These are phyloP conservation scores for Meloe dianella DNA, from an alignment of 2,888 invertebrate genomes.

Conservation along the genomic window DNA sequence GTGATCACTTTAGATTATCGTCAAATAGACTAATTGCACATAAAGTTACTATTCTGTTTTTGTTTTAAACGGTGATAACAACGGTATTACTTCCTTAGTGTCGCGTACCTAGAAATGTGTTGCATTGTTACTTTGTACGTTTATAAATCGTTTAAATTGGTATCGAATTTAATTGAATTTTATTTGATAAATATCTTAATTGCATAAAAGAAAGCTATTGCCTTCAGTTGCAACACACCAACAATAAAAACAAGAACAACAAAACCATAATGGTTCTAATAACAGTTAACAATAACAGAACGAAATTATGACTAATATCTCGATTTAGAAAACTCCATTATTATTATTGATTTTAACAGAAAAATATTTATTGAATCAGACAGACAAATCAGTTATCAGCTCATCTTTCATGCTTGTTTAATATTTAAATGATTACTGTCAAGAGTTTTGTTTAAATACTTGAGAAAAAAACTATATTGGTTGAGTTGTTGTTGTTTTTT, in stretches of 20 bases:
- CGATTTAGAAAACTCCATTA: neutral
- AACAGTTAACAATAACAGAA: neutral
- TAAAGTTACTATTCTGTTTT: neutral
- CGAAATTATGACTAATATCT: neutral
- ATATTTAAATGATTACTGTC: neutral
- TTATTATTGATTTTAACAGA: too few species aligned
- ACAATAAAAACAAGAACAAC: neutral
- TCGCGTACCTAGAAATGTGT: neutral
- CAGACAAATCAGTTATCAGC: neutral
- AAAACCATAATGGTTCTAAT: too few species aligned
- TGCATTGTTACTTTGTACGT: neutral
- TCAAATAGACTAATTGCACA: neutral
- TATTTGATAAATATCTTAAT: conserved; percentile 3
- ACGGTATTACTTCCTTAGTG: conserved; percentile 1
- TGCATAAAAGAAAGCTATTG: neutral
- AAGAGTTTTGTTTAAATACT: neutral
- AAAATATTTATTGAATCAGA: too few species aligned
- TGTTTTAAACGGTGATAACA: neutral
- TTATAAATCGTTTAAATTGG: neutral
- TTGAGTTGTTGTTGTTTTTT: neutral
- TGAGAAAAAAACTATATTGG: neutral
- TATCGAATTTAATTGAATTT: conserved; percentile 2
- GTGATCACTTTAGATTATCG: neutral
- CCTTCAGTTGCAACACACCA: neutral
- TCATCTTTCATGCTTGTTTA: neutral